Base-by-base conservation (phyloP, 1,140 invertebrate species). In the Sycobia sp. region DNA sequence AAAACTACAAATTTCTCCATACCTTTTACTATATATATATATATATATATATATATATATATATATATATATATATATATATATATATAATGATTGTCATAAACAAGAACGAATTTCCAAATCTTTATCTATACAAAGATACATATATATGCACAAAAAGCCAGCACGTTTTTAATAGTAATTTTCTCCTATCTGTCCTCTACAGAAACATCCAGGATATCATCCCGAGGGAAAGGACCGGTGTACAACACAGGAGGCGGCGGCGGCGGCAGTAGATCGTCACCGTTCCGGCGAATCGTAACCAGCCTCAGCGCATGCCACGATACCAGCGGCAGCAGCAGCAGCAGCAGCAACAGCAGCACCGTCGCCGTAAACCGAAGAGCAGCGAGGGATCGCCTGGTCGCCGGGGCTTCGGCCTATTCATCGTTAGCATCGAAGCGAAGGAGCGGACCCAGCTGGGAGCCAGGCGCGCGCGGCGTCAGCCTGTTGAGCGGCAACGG, bases 121-220 rank as follows among this genome's bases (percentile, higher is more conserved):
- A n/a, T n/a, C n/a, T n/a, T n/a, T n/a, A n/a, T n/a, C n/a, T n/a
- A n/a, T n/a, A n/a, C n/a, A n/a, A n/a, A n/a, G n/a, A n/a, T n/a
- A n/a, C n/a, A n/a, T n/a, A n/a, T n/a, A n/a, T n/a, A n/a, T n/a
- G n/a, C n/a, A n/a, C n/a, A n/a, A n/a, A n/a, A n/a, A n/a, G n/a
- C n/a, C n/a, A n/a, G n/a, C n/a, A n/a, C n/a, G n/a, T n/a, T n/a
- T n/a, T n/a, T n/a, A n/a, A n/a, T n/a, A n/a, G n/a, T n/a, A n/a
- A n/a, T n/a, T n/a, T n/a, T n/a, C n/a, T n/a, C n/a, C n/a, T n/a
- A n/a, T n/a, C n/a, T n/a, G n/a, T n/a, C n/a, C n/a, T n/a, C n/a
- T 71, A 0, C 73, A 82, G 80, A 80, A 81, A 82, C 75, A 82
- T 82, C 74, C 80, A 82, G 78, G 79, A 79, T 82, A 82, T 81